Conservation (phyloP, 2,888 invertebrate species). For the Metacarcinus magister region DNA sequence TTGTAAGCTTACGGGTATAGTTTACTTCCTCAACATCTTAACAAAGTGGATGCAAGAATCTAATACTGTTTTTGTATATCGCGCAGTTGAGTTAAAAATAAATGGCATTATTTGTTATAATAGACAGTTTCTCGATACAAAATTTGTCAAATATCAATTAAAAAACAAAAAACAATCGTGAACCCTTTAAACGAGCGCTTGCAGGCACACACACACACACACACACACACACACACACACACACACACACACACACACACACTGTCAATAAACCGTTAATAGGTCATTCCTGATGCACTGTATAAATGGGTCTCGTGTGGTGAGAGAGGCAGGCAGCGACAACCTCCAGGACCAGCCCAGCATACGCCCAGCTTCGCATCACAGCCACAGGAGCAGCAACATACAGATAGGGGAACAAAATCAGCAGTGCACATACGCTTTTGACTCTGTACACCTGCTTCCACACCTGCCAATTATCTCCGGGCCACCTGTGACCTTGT, state of each 20-base stretch:
- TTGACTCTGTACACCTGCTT: conserved; percentile 57
- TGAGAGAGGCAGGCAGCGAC: not conserved
- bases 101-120: not conserved
- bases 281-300: too few species aligned
- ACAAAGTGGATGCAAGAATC: not conserved
- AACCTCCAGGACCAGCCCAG: not conserved
- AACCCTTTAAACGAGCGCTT: not conserved
- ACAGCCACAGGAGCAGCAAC: not conserved
- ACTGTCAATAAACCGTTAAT: too few species aligned
- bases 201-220: not conserved
- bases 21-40: not conserved
- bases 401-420: not conserved
- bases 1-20: not conserved
- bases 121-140: not conserved
- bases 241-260: too few species aligned
- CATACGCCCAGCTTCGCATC: not conserved
- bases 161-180: not conserved
- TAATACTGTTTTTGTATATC: not conserved
- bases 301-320: too few species aligned
- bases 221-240: too few species aligned
- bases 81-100: not conserved
- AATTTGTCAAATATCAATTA: not conserved
- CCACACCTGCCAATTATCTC: conserved; percentile 62
- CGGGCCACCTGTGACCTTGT: conserved; percentile 68
- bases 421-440: not conserved